Conservation (phyloP, 2,888 invertebrate species). For the Plebejus anna region DNA sequence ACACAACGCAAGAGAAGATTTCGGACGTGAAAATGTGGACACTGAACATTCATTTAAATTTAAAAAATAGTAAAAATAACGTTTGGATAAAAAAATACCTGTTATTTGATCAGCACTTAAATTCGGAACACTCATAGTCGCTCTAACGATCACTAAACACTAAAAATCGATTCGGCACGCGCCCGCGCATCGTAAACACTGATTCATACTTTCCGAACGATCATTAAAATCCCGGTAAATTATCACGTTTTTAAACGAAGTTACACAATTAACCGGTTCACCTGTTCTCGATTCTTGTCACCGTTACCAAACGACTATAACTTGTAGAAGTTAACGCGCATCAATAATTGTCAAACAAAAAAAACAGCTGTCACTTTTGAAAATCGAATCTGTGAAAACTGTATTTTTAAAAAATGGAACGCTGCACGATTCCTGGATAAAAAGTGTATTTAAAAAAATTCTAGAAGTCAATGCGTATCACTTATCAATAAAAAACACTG, state of each 20-base stretch:
- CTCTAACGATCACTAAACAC: conserved; percentile 47
- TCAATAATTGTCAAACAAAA: conserved; percentile 29
- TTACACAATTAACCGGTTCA: conserved; percentile 42
- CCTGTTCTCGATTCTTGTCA: conserved; percentile 40
- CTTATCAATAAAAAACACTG: not conserved
- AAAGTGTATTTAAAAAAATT: not conserved
- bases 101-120: conserved; percentile 69
- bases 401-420: not conserved
- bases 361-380: not conserved
- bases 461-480: not conserved
- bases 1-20: not conserved
- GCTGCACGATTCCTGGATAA: not conserved
- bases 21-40: not conserved
- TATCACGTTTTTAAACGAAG: conserved; percentile 48
- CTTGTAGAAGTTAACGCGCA: conserved; percentile 34
- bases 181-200: conserved; percentile 59
- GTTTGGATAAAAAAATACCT: conserved; percentile 48
- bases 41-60: not conserved
- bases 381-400: not conserved
- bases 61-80: not conserved
- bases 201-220: conserved; percentile 64
- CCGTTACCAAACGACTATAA: conserved; percentile 31
- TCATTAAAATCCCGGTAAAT: conserved; percentile 57
- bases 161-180: conserved; percentile 47
- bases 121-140: conserved; percentile 72